phyloP scores from a whole-genome alignment of 2,113 vertebrate species.

The Cathartes aura region DNA sequence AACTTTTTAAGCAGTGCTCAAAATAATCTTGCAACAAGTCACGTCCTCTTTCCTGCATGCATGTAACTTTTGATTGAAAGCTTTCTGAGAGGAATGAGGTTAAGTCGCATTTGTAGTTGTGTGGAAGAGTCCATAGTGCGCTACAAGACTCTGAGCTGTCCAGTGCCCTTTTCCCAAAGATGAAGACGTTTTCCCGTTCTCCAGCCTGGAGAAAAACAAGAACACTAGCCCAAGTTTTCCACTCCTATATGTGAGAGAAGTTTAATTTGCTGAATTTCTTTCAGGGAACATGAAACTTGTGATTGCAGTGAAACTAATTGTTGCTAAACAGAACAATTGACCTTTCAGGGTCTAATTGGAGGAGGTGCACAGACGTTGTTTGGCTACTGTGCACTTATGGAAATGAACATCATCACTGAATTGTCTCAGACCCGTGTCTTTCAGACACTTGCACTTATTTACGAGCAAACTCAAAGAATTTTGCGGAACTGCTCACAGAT shows the following conservation, averaged over 20 bases:
- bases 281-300: neutral
- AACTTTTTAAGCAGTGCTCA: neutral
- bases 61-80: neutral
- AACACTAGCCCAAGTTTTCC: neutral
- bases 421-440: neutral
- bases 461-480: neutral
- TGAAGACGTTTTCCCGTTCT: neutral
- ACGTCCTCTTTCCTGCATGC: neutral
- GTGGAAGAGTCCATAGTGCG: neutral
- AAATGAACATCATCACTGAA: neutral
- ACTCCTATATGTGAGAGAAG: rapidly evolving
- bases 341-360: neutral
- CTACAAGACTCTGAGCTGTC: neutral
- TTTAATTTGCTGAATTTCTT: neutral
- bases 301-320: neutral
- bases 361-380: neutral
- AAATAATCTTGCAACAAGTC: neutral
- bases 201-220: neutral
- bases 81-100: neutral
- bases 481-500: neutral
- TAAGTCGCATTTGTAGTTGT: neutral
- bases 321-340: neutral
- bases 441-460: neutral
- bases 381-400: neutral
- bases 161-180: neutral